Evolutionary conservation across 2,797 vertebrate species (phyloP).

Genomic region (Hephaestus fuliginosus): DNA sequence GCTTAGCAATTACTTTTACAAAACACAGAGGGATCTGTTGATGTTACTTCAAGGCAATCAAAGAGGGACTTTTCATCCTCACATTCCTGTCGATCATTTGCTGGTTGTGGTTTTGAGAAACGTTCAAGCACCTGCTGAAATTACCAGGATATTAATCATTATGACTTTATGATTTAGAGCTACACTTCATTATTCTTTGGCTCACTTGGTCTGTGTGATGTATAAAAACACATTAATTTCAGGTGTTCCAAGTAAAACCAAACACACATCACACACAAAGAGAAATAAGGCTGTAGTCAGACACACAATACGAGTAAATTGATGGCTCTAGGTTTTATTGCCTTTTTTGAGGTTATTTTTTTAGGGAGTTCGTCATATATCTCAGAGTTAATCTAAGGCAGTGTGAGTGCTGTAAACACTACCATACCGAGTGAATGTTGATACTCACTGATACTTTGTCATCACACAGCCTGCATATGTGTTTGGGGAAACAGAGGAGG

Average conservation of each 20-base stretch:
- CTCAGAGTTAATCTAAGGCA: slow-evolving; percentile 43
- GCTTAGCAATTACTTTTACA: slow-evolving; percentile 57
- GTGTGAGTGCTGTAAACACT: slow-evolving; percentile 65
- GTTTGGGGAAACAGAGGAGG: slow-evolving; percentile 62
- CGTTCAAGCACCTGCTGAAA: slow-evolving; percentile 65
- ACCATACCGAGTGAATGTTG: slow-evolving; percentile 53
- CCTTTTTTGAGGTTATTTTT: slow-evolving; percentile 34
- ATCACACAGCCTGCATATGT: slow-evolving; percentile 47
- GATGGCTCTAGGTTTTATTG: slow-evolving; percentile 30
- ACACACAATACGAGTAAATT: slow-evolving; percentile 13
- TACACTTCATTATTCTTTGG: slow-evolving; percentile 59
- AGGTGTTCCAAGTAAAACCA: slow-evolving; percentile 41
- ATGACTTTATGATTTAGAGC: slow-evolving; percentile 52
- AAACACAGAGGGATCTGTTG: slow-evolving; percentile 57
- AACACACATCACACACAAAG: slow-evolving; percentile 14
- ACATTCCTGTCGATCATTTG: slow-evolving; percentile 55
- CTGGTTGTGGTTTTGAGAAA: slow-evolving; percentile 67
- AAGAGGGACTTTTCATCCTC: slow-evolving; percentile 59
- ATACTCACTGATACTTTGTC: slow-evolving; percentile 57
- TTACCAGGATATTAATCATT: slow-evolving; percentile 69
- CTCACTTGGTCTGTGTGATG: slow-evolving; percentile 43
- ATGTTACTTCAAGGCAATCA: slow-evolving; percentile 65
- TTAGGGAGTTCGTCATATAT: slow-evolving; percentile 38
- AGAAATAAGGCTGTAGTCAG: slow-evolving; percentile 13
- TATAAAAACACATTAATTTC: slow-evolving; percentile 57